phyloP scores from a whole-genome alignment of 2,113 vertebrate species.

The Nothoprocta pentlandii region DNA sequence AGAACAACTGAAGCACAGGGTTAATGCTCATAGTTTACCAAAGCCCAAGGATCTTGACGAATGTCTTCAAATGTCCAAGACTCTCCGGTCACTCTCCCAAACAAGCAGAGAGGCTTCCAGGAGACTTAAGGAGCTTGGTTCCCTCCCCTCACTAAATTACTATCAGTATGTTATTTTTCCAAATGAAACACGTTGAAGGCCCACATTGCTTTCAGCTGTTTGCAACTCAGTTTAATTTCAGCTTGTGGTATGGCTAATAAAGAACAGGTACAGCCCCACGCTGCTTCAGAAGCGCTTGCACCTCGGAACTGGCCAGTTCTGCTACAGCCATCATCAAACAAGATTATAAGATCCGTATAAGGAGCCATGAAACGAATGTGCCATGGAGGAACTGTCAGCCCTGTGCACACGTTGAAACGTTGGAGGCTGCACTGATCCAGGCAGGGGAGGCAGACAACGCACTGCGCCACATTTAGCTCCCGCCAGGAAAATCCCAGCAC shows the following conservation, averaged over 20 bases:
- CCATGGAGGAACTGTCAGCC: slow-evolving; percentile 30
- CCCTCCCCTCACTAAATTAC: neutral
- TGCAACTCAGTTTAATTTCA: slow-evolving; percentile 33
- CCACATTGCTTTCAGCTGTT: slow-evolving; percentile 11
- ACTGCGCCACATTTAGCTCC: slow-evolving; percentile 46
- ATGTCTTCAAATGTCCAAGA: neutral
- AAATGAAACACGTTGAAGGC: slow-evolving; percentile 51
- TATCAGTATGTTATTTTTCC: neutral
- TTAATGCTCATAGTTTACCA: neutral
- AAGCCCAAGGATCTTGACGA: neutral
- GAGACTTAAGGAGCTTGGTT: neutral
- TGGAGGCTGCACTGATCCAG: neutral
- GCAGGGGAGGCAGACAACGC: slow-evolving; percentile 43
- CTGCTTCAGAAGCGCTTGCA: neutral
- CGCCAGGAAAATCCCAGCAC: slow-evolving; percentile 23
- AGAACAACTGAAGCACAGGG: neutral
- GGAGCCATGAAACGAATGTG: slow-evolving; percentile 33
- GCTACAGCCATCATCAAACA: slow-evolving; percentile 5
- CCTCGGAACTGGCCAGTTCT: neutral
- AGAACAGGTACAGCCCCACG: slow-evolving; percentile 27
- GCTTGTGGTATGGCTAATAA: slow-evolving; percentile 34
- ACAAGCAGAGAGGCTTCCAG: neutral
- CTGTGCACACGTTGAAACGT: neutral
- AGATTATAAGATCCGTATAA: slow-evolving; percentile 26
- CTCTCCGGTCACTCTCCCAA: neutral